A percentile compares a stretch with the other conserved stretches of the same genome.
These are phyloP conservation scores for Drosophila carrolli DNA, from an alignment of 1,140 invertebrate species.

Conservation along the genomic window DNA sequence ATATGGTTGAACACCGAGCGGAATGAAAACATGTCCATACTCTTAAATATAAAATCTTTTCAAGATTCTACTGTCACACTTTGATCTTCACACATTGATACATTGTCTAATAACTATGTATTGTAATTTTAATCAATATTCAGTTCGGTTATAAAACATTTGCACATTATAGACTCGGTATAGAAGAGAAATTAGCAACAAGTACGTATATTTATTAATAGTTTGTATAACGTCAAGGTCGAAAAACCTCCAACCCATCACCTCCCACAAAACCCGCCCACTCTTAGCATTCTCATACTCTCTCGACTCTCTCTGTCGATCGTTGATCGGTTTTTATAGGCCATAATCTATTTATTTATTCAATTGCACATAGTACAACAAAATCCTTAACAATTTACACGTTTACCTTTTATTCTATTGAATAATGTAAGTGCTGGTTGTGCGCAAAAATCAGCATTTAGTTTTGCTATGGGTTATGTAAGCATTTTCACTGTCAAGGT, in stretches of 20 bases:
- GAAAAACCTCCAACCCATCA: slow-evolving; percentile 8
- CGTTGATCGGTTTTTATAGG: slow-evolving; percentile 18
- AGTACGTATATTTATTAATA: slow-evolving; percentile 32
- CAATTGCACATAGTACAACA: slow-evolving; percentile 17
- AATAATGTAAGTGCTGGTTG: slow-evolving; percentile 31
- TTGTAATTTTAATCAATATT: slow-evolving; percentile 26
- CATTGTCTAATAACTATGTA: slow-evolving; percentile 8
- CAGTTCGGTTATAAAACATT: slow-evolving; percentile 26
- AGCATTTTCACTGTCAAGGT: slow-evolving; percentile 36
- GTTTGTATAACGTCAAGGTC: slow-evolving; percentile 39
- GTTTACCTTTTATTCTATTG: slow-evolving; percentile 33
- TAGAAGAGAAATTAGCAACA: slow-evolving; percentile 23
- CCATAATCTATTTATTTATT: slow-evolving; percentile 35
- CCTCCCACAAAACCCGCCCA: not conserved
- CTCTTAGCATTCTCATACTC: not conserved
- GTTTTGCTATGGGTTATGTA: slow-evolving; percentile 29
- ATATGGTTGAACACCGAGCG: no score
- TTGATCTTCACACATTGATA: not conserved
- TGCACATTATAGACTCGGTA: slow-evolving; percentile 7
- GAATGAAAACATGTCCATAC: no score
- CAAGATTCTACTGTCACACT: not conserved
- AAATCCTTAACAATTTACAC: slow-evolving; percentile 43
- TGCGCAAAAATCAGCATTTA: slow-evolving; percentile 21
- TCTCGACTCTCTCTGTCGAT: not conserved
- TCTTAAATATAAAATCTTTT: not conserved